Base-by-base conservation (phyloP, 2,888 invertebrate genomes). In the Itoplectis maculator region DNA sequence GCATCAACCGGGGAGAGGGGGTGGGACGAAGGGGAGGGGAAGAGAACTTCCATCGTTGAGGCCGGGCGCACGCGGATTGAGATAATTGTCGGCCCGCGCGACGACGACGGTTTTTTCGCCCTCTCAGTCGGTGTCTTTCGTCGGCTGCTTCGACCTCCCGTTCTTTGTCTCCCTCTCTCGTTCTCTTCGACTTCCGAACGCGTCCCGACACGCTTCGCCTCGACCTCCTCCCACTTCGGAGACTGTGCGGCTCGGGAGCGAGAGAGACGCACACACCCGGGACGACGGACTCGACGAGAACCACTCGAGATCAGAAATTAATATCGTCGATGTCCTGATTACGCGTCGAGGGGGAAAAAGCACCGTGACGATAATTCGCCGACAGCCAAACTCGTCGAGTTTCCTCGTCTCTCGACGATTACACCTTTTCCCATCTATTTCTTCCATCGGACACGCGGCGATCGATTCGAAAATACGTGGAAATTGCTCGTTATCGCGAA, bases 31-130 rank as follows among this genome's bases (percentile, higher is more conserved):
- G 56, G 61, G 68, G 47, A 49, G 47, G 73, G n/a, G n/a, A n/a
- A 63, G 69, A 18, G 35, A 47, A 79, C 76, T 76, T 76, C 54
- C 3, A 2, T 63, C 45, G 69, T 59, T 75, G 59, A 69, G 75
- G 54, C 29, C 29, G 51, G 82, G 73, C 61, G 49, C 68, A 79
- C 82, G 68, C 72, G 82, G 79, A 82, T 82, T 82, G 79, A 76
- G 82, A 82, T 82, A 82, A 82, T 82, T 82, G 82, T 79, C 82
- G 76, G 9, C 54, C 66, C 49, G 49, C 74, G n/a, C n/a, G n/a
- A n/a, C n/a, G n/a, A n/a, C n/a, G 79, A 79, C 74, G 82, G 66
- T 73, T 74, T 63, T 82, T 49, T 29, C 68, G 45, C 47, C n/a
- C n/a, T n/a, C n/a, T n/a, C n/a, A n/a, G n/a, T n/a, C n/a, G n/a